Evolutionary conservation across 2,113 vertebrate genomes (phyloP).

Genomic region (Alethe castanea): DNA sequence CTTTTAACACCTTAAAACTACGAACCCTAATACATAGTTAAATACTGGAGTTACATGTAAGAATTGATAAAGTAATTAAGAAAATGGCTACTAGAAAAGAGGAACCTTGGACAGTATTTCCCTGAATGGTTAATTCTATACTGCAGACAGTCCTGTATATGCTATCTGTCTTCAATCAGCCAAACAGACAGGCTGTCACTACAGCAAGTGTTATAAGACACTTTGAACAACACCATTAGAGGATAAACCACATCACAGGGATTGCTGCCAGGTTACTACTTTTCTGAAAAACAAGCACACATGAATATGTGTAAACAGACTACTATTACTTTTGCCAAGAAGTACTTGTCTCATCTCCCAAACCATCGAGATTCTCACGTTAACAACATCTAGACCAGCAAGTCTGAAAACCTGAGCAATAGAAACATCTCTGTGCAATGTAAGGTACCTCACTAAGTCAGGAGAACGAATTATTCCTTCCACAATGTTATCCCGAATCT

Average conservation of each 20-base stretch:
- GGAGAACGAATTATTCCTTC: conserved; percentile 95
- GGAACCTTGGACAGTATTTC: not conserved
- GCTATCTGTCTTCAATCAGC: not conserved
- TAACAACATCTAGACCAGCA: not conserved
- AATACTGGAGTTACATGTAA: not conserved
- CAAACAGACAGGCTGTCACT: not conserved
- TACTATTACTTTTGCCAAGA: not conserved
- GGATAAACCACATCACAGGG: not conserved
- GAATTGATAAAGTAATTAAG: not conserved
- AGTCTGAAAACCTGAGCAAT: not conserved
- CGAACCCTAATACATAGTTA: not conserved
- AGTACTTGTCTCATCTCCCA: not conserved
- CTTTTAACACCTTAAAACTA: not conserved
- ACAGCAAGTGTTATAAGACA: not conserved
- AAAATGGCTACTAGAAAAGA: not conserved
- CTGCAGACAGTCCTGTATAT: not conserved
- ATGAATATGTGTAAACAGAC: not conserved
- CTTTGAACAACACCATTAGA: not conserved
- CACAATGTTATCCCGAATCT: conserved; percentile 93
- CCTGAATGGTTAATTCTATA: not conserved
- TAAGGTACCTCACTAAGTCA: conserved; percentile 87
- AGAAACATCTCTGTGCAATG: not conserved
- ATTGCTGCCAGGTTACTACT: not conserved
- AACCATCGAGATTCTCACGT: rapidly evolving
- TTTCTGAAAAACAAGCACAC: not conserved